Evolutionary conservation across 2,797 vertebrate genomes (phyloP), one percentile per base, ranked within the genome.

Genomic region (Rhynchonycteris naso): DNA sequence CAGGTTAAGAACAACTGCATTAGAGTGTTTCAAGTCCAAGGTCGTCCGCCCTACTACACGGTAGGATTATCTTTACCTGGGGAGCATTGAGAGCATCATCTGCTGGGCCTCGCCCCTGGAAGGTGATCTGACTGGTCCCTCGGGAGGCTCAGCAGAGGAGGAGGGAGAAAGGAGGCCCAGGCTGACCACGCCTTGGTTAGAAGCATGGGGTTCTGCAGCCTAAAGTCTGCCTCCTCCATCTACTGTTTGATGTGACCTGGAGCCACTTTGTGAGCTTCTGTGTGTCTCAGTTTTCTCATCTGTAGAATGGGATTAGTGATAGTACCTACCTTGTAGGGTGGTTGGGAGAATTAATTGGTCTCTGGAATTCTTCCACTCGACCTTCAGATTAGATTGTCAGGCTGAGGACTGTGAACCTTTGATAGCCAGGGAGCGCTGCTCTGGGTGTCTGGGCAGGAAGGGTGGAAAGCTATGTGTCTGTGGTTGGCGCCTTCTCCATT

Each of bases 211-310:
- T 35, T 71, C 21, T 30, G 43, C 22, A 0, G 15, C 47, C 93
- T 22, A 90, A 87, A 18, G 28, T 93, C 63, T 86, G 88, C 94
- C 63, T 91, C 80, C 13, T 89, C 76, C 21, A n/a, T 47, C 43
- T 56, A 33, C 69, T 61, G 88, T 95, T 61, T 68, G 88, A 91
- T 21, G 0, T 94, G 95, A 87, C 91, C 19, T 69, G 59, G 76
- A 54, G 47, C 16, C 12, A n/a, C 33, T 2, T 15, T 12, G 50
- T 61, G 81, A 58, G 66, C 26, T 15, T 69, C 26, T 52, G 47
- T 24, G 2, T 26, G 30, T 33, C 68, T 91, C 16, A 2, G 19
- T 81, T 59, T 87, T 79, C 35, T 87, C 47, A 22, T 56, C 76
- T 81, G 22, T 89, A 74, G 74, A 78, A 35, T 65, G 91, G 63